These are phyloP conservation scores for Taphrorychus bicolor DNA, from an alignment of 2,888 invertebrate genomes.

Conservation along the genomic window DNA sequence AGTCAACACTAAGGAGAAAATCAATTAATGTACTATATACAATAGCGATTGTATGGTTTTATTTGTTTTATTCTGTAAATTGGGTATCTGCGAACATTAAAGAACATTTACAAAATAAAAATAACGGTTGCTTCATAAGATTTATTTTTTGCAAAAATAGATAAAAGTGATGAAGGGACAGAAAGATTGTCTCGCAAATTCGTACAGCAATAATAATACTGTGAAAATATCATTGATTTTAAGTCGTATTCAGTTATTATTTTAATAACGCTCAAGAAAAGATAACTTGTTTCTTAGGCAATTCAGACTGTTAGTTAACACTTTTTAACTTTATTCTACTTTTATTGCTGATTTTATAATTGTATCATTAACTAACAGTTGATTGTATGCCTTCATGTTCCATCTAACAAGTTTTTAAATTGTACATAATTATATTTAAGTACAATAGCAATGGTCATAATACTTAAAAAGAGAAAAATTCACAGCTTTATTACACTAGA, in stretches of 20 bases:
- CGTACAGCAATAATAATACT: conserved; percentile 15
- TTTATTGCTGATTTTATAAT: neutral
- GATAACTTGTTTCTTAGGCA: neutral
- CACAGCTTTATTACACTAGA: conserved; percentile 46
- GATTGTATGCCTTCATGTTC: neutral
- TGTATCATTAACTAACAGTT: neutral
- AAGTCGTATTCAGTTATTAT: neutral
- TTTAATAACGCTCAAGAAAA: neutral
- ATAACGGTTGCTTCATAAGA: neutral
- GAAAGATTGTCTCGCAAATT: conserved; percentile 14
- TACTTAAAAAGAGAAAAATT: conserved; percentile 41
- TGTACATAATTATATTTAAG: conserved; percentile 39
- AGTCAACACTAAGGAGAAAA: no score
- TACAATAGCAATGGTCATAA: conserved; percentile 37
- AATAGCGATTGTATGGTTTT: no score
- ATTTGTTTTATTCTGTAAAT: no score
- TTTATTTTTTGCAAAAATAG: conserved; percentile 19
- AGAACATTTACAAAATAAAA: neutral
- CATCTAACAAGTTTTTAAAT: neutral
- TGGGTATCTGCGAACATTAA: neutral
- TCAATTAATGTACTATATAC: no score
- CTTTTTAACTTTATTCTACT: neutral
- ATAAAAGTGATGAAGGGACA: conserved; percentile 14
- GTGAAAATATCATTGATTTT: neutral
- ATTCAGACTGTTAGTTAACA: neutral